Conservation (phyloP, 2,888 invertebrate species). For the Hetaerina titia region DNA sequence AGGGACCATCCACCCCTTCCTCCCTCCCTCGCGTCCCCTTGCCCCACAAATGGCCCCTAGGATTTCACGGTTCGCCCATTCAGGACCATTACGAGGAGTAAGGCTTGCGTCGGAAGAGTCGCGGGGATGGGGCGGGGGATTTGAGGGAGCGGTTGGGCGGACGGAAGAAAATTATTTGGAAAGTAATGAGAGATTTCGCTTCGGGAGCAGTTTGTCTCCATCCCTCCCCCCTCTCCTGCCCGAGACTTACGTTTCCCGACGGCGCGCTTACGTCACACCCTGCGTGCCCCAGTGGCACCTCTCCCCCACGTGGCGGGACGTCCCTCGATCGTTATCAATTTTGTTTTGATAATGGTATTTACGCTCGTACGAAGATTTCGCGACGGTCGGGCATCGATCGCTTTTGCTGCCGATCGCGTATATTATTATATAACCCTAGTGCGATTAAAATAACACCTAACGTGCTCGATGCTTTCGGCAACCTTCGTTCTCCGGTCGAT, state of each 20-base stretch:
- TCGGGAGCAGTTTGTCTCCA: neutral
- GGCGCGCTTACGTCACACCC: neutral
- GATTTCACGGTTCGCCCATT: slow-evolving; percentile 62
- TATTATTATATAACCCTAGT: neutral
- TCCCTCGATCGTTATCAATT: slow-evolving; percentile 5
- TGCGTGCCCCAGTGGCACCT: neutral
- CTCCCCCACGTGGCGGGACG: neutral
- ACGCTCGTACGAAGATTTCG: neutral
- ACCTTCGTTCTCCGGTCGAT: neutral
- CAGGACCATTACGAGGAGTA: slow-evolving; percentile 43
- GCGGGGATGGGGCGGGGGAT: neutral
- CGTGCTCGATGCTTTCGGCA: neutral
- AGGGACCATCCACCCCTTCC: neutral
- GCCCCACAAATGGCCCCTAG: slow-evolving; percentile 51
- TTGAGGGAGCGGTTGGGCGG: neutral
- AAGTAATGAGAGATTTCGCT: slow-evolving; percentile 44
- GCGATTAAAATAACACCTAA: neutral
- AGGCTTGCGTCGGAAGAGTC: neutral
- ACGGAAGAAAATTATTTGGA: slow-evolving; percentile 39
- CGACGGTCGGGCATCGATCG: neutral
- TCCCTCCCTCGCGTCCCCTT: neutral
- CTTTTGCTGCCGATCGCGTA: neutral
- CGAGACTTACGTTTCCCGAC: neutral
- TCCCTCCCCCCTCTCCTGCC: neutral
- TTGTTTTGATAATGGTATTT: slow-evolving; percentile 12